These are phyloP conservation scores for Eriosoma lanigerum DNA, from an alignment of 1,140 invertebrate species.

Conservation along the genomic window DNA sequence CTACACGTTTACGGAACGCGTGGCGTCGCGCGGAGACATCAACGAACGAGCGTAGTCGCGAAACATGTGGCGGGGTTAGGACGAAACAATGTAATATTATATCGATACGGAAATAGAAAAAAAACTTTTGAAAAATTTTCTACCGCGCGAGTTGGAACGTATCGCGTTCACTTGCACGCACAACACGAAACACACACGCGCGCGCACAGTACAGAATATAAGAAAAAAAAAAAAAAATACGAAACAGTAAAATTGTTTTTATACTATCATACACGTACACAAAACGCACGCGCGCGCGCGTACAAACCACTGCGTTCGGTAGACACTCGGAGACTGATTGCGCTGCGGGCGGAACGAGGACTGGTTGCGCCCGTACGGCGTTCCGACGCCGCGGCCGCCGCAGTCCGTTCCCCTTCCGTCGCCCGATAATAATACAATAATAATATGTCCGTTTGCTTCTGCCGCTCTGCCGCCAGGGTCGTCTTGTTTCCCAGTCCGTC, in stretches of 20 bases:
- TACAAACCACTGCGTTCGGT: neutral
- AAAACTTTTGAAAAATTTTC: too few relatives aligned
- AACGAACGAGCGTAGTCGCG: conserved; percentile 11
- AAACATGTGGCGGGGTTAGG: neutral
- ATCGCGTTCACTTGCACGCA: too few relatives aligned
- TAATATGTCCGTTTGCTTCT: neutral
- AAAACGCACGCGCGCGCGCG: conserved; percentile 1
- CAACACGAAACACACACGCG: too few relatives aligned
- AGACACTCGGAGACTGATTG: conserved; percentile 39
- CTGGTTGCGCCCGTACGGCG: conserved; percentile 33
- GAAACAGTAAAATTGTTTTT: neutral
- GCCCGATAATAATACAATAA: too few relatives aligned
- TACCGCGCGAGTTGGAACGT: too few relatives aligned
- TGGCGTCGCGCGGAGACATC: conserved; percentile 20
- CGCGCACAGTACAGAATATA: too few relatives aligned
- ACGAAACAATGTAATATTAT: neutral
- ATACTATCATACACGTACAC: neutral
- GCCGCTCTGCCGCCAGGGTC: conserved; percentile 25
- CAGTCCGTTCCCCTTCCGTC: conserved; percentile 4
- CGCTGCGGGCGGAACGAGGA: conserved; percentile 35
- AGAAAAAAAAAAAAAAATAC: neutral
- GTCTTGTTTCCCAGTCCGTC: conserved; percentile 30
- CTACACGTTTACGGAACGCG: neutral
- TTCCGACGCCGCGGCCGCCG: neutral
- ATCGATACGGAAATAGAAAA: neutral